Base-by-base conservation (phyloP, 2,113 vertebrate genomes). In the Sinosuthora webbiana region DNA sequence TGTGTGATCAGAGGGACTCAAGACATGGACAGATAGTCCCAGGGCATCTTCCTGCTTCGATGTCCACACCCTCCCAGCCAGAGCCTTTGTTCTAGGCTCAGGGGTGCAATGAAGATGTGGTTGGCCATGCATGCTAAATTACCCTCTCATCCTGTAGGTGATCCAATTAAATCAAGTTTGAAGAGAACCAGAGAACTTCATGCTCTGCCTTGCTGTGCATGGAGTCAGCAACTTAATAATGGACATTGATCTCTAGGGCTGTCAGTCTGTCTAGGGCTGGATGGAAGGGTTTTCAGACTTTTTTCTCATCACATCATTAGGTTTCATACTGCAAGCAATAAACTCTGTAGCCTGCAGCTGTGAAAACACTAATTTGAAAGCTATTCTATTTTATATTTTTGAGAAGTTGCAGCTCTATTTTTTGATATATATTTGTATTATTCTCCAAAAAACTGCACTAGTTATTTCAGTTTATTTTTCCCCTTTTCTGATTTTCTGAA, bases 121-220 rank as follows among this genome's bases (percentile, higher is more conserved):
- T 68, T 94, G 93, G 88, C 44, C 73, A 45, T 76, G 69, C 69
- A 65, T 87, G 77, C 60, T 86, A 64, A 96, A 96, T 93, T 81
- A 95, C 9, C 73, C 45, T 93, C 86, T 90, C 86, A 95, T 96
- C 83, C 95, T 93, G 86, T 94, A 84, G 86, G 95, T 96, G 89
- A 95, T 95, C 95, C 95, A 93, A 83, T 96, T 96, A 96, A 94
- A 42, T 49, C 69, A 90, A 89, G 90, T 93, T 82, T 96, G 94
- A 95, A 93, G 88, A 89, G 73, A 95, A 75, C 62, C 94, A 93
- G 93, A 95, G 88, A 90, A 92, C 94, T 90, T 90, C 65, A 71
- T 81, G 56, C 76, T 88, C 85, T 94, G 80, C 88, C 92, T 93
- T 90, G 69, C 69, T 94, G 90, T 49, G 35, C 77, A 56, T 91